Percentiles rank a stretch among this genome's conserved stretches.
Conservation (phyloP, 2,797 vertebrate genomes). For the Anguilla pacifica region DNA sequence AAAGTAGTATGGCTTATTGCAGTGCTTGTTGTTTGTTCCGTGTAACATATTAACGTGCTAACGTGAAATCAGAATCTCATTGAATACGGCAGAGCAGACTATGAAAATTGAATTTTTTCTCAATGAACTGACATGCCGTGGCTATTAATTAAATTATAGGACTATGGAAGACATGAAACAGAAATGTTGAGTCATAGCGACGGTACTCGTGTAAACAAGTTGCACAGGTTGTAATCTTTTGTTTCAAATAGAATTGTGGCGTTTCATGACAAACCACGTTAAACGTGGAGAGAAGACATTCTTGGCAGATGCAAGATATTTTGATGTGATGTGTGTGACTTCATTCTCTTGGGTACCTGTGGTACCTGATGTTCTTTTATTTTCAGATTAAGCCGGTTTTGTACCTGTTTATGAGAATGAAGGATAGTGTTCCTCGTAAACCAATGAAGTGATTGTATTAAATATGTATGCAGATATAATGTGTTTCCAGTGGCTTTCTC, state of each 20-base stretch:
- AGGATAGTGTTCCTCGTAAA: background rate
- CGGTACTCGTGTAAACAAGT: background rate
- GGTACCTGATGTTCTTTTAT: slow-evolving; percentile 10
- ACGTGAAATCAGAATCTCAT: background rate
- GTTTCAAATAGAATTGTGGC: background rate
- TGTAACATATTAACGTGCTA: background rate
- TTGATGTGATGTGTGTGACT: background rate
- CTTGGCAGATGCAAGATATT: background rate
- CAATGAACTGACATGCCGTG: background rate
- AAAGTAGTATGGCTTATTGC: slow-evolving; percentile 6
- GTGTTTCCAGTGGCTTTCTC: background rate
- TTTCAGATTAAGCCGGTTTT: background rate
- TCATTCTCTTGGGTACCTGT: background rate
- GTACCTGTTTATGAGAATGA: background rate
- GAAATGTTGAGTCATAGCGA: slow-evolving; percentile 21
- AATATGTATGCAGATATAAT: slow-evolving; percentile 19
- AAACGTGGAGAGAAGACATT: background rate
- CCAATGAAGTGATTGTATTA: background rate
- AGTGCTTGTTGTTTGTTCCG: background rate
- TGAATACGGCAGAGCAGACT: background rate
- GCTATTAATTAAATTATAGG: background rate
- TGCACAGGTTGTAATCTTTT: background rate
- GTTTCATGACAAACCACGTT: background rate
- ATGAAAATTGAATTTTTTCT: background rate
- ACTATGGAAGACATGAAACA: background rate